Percentiles rank a stretch among this genome's conserved stretches.
Evolutionary conservation across 2,113 vertebrate genomes (phyloP).

Genomic region (Zeus faber): DNA sequence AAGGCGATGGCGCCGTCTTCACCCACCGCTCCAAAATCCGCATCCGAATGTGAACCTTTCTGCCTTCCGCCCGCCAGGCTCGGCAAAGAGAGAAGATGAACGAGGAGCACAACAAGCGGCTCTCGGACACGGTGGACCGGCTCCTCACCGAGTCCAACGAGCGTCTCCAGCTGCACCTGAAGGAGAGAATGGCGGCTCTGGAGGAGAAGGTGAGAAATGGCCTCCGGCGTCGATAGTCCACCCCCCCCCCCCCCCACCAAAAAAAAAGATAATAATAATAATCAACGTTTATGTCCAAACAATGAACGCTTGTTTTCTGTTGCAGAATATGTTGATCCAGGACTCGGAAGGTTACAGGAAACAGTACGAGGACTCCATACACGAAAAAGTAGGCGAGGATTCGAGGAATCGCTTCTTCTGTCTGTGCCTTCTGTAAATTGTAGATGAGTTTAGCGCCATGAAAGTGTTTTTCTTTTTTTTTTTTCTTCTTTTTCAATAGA

Average conservation of each 20-base stretch:
- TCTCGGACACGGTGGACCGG: conserved; percentile 95
- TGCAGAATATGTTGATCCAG: conserved; percentile 94
- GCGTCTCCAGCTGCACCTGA: conserved; percentile 93
- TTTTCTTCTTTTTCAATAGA: too few species aligned
- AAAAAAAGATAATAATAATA: too few species aligned
- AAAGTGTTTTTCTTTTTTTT: too few species aligned
- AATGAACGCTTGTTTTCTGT: conserved; percentile 19
- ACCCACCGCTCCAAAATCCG: neutral
- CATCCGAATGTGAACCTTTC: too few species aligned
- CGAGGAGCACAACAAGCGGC: conserved; percentile 96
- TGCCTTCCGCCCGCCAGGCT: conserved; percentile 81
- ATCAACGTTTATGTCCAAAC: too few species aligned
- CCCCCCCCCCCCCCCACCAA: neutral
- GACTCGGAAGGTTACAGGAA: conserved; percentile 96
- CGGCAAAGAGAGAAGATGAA: conserved; percentile 99
- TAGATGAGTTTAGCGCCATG: too few species aligned
- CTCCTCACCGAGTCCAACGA: conserved; percentile 97
- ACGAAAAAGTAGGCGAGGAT: conserved; percentile 95
- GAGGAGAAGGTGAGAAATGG: conserved; percentile 87
- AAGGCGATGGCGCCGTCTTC: too few species aligned
- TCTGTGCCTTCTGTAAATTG: too few species aligned
- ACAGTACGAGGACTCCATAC: conserved; percentile 95
- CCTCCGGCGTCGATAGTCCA: neutral
- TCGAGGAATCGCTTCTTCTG: too few species aligned
- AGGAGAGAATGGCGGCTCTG: conserved; percentile 95